Evolutionary conservation across 2,113 vertebrate species (phyloP).

Genomic region (Saccopteryx leptura): DNA sequence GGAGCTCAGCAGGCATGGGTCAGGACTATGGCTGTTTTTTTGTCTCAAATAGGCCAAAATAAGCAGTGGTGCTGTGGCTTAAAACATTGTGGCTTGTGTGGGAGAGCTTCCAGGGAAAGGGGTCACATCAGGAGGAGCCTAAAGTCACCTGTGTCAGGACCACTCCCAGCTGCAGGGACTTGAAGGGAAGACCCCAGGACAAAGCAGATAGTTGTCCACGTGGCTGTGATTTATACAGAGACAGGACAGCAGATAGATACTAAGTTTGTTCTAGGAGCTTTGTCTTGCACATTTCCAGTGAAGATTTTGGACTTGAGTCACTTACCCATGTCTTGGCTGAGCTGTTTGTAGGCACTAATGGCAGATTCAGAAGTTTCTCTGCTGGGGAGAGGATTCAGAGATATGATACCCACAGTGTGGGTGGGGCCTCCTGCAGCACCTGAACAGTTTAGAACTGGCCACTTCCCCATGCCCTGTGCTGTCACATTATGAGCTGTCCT

Average conservation of each 20-base stretch:
- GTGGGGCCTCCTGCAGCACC: not conserved
- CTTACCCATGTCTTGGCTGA: not conserved
- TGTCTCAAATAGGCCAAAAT: not conserved
- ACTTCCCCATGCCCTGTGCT: rapidly evolving
- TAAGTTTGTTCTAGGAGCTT: too few species aligned
- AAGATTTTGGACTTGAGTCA: not conserved
- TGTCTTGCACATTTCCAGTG: not conserved
- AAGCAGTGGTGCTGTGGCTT: not conserved
- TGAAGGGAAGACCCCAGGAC: not conserved
- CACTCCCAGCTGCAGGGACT: not conserved
- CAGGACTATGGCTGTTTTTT: not conserved
- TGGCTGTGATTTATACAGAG: rapidly evolving
- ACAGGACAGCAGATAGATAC: not conserved
- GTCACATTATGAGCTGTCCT: rapidly evolving
- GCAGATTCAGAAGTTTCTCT: not conserved
- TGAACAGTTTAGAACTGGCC: not conserved
- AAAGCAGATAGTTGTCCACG: rapidly evolving
- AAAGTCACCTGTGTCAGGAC: not conserved
- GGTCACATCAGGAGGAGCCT: not conserved
- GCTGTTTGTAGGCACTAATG: rapidly evolving
- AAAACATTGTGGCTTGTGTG: not conserved
- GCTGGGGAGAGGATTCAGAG: not conserved
- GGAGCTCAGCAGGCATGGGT: too few species aligned
- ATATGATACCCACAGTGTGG: not conserved
- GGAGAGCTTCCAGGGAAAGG: too few species aligned